A percentile compares a stretch with the other conserved stretches of the same genome.
These are phyloP conservation scores for Anthopleura sola DNA, from an alignment of 64 coral and sea anemone genomes.

Conservation along the genomic window DNA sequence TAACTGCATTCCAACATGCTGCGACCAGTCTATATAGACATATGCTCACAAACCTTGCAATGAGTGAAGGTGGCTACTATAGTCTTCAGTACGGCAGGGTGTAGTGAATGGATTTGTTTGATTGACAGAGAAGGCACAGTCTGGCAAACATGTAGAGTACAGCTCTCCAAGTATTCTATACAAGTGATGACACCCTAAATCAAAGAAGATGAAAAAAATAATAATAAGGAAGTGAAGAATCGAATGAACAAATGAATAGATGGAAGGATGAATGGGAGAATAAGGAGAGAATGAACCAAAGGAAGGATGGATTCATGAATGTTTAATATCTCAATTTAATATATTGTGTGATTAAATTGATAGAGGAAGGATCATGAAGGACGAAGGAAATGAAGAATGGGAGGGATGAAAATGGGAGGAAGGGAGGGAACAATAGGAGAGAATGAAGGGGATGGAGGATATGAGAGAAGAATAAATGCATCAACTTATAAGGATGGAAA, in stretches of 20 bases:
- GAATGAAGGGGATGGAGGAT: too few species aligned
- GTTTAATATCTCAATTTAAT: too few species aligned
- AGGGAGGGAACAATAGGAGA: too few species aligned
- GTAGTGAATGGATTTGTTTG: slow-evolving; percentile 37
- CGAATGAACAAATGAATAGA: background rate
- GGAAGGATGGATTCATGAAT: too few species aligned
- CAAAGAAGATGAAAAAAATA: background rate
- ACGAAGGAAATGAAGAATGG: too few species aligned
- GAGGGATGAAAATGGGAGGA: too few species aligned
- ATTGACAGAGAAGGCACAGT: slow-evolving; percentile 23
- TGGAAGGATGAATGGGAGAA: background rate
- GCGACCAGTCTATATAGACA: too few species aligned
- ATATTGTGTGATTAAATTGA: too few species aligned
- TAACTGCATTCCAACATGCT: too few species aligned
- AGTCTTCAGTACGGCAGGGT: slow-evolving; percentile 28
- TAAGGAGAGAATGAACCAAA: background rate
- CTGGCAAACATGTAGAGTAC: slow-evolving; percentile 18
- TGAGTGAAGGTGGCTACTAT: slow-evolving; percentile 15
- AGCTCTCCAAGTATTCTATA: slow-evolving; percentile 50
- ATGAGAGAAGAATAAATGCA: too few species aligned
- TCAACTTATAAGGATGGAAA: too few species aligned
- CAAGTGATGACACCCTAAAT: slow-evolving; percentile 26
- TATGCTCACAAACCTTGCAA: slow-evolving; percentile 35
- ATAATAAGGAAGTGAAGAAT: background rate
- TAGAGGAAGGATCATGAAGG: too few species aligned